Evolutionary conservation across 2,113 vertebrate species (phyloP), one percentile per base, ranked within the genome.

Genomic region (Prochilodus magdalenae): DNA sequence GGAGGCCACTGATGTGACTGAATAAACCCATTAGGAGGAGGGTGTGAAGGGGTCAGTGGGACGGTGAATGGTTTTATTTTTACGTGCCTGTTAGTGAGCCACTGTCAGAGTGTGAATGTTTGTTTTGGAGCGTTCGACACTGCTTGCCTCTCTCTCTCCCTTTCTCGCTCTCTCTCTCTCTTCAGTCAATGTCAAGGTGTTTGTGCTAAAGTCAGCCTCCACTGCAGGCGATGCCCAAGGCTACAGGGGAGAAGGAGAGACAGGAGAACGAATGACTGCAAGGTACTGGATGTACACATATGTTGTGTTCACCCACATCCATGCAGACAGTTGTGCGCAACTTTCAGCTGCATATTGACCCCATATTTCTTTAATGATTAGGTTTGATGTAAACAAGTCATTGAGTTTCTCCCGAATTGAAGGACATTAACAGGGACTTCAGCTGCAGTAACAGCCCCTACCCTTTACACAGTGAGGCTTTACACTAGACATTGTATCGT

Each of bases 71-170:
- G 49, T 66, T 69, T 49, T 73, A 75, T 83, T 73, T 87, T 55
- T 78, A 79, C 75, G 70, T 79, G 57, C 83, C 86, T 84, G 90
- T 91, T 90, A 85, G 89, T 92, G 91, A 89, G 82, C 82, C 70
- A 73, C 88, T 85, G 90, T 89, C 88, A 81, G 86, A 79, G 76
- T 88, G 86, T 75, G 62, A 87, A 80, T 70, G 60, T 87, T 85
- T 74, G 60, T 84, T 89, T 59, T 83, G 77, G 83, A 80, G 75
- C 85, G 71, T 80, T 75, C 63, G 88, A 85, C 85, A 47, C 72
- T 30, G 24, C 79, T n/a, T 63, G 60, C 40, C 5, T 7, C 69
- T 69, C 66, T 69, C 33, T n/a, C 11, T 33, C 29, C 33, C 63
- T 66, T 4, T 66, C 63, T 66, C 63, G 15, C 65, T 36, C 65